Conservation (phyloP, 2,888 invertebrate genomes). For the Nomada fucata region DNA sequence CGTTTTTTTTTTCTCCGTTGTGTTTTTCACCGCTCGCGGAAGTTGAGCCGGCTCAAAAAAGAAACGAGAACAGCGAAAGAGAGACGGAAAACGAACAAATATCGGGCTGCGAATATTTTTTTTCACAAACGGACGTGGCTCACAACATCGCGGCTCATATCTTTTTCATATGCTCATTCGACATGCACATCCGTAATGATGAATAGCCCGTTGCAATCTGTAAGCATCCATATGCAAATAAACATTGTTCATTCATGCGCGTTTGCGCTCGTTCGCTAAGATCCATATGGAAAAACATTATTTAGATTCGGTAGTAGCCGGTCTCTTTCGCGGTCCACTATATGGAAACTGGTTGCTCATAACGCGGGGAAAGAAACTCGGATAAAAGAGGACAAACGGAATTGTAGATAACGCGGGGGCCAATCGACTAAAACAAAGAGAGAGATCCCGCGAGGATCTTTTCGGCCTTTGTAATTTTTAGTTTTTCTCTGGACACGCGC, state of each 20-base stretch:
- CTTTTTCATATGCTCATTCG: constrained; percentile 42
- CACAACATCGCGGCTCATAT: constrained; percentile 17
- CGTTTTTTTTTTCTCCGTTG: neutral
- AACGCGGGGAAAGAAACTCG: neutral
- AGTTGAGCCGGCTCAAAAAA: neutral
- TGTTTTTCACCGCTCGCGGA: neutral
- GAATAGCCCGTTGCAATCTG: constrained; percentile 12
- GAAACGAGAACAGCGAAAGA: neutral
- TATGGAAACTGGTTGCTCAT: neutral
- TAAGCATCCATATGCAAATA: constrained; percentile 45
- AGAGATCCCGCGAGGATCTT: neutral
- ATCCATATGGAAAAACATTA: constrained; percentile 17
- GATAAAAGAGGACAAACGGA: neutral
- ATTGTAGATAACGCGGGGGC: neutral
- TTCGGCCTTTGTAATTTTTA: neutral
- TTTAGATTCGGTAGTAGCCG: neutral
- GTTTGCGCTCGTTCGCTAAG: neutral
- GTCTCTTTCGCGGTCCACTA: neutral
- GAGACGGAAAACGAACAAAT: neutral
- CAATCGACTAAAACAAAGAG: neutral
- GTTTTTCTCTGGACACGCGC: neutral
- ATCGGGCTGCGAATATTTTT: constrained; percentile 22
- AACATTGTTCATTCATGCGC: constrained; percentile 6
- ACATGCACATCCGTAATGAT: constrained; percentile 37
- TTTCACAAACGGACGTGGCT: constrained; percentile 14